Evolutionary conservation across 2,888 invertebrate genomes (phyloP).

Genomic region (Notodonta dromedarius): DNA sequence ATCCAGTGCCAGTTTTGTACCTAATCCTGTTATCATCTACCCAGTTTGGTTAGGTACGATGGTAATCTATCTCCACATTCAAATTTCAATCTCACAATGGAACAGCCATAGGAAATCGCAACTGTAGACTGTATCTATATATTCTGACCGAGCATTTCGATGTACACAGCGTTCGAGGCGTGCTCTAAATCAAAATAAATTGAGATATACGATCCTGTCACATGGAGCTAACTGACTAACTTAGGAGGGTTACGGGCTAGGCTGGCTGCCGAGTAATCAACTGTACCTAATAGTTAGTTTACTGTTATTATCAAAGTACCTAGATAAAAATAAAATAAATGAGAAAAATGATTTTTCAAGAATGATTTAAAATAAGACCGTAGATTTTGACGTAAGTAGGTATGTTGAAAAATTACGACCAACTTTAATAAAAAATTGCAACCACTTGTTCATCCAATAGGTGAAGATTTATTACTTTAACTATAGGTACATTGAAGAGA

Average conservation of each 20-base stretch:
- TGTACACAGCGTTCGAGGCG: constrained; percentile 25
- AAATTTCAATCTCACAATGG: neutral
- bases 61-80: neutral
- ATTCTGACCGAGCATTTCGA: constrained; percentile 29
- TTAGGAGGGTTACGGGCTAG: constrained; percentile 32
- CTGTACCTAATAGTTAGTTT: neutral
- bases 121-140: constrained; percentile 10
- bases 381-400: too few relatives aligned
- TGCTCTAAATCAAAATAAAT: constrained; percentile 49
- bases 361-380: too few relatives aligned
- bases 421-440: too few relatives aligned
- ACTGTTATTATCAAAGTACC: too few relatives aligned
- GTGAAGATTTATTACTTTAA: too few relatives aligned
- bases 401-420: too few relatives aligned
- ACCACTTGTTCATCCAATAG: too few relatives aligned
- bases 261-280: constrained; percentile 8
- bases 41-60: neutral
- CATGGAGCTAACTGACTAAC: constrained; percentile 38
- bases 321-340: too few relatives aligned
- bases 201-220: constrained; percentile 50
- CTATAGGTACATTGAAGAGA: too few relatives aligned
- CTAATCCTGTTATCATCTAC: too few relatives aligned
- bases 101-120: neutral
- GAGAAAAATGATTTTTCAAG: too few relatives aligned
- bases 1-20: too few relatives aligned